Base-by-base conservation (phyloP, 2,888 invertebrate genomes). In the Aphrophora alni region DNA sequence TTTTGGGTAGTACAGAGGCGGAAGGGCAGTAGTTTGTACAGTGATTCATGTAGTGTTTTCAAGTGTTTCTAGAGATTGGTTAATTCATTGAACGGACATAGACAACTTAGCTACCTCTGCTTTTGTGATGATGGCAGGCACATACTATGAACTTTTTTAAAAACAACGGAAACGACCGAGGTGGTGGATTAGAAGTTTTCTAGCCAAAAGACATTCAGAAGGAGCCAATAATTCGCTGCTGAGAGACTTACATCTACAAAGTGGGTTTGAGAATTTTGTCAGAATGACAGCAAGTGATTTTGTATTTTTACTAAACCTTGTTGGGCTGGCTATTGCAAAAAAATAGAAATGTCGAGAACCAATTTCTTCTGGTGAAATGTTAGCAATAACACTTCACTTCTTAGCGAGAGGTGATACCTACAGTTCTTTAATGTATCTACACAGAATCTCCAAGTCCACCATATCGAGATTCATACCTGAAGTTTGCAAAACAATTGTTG, bases 271-370 rank as follows among this genome's bases (percentile, higher is more conserved):
- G 68, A 68, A 68, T 68, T 68, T 24, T 68, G 68, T 68, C 5
- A 68, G 68, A 68, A 68, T 68, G 68, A 68, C 68, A 68, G 3
- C 24, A 68, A 68, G 68, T 68, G 68, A 68, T 68, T 68, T 68
- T 12, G 24, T 5, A 68, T 68, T 24, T 68, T 68, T 68, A 68
- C 12, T 68, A 68, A 68, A 68, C 68, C 4, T 68, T 68, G 12
- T 68, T 7, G 68, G n/a, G 4, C 12, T 10, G 24, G 5, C 3
- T 7, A 68, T 68, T 68, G 24, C 12, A 12, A 68, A 68, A 68
- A 68, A 3, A 4, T 21, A 10, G 68, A 68, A 68, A n/a, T 68
- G 68, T 68, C 24, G 68, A 68, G 68, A 68, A 68, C 68, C 24
- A 68, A 68, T 68, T 68, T 68, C 68, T 68, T 10, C 68, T 68